Evolutionary conservation across 2,888 invertebrate species (phyloP), one percentile per base, ranked within the genome.

Genomic region (Netelia virgata): DNA sequence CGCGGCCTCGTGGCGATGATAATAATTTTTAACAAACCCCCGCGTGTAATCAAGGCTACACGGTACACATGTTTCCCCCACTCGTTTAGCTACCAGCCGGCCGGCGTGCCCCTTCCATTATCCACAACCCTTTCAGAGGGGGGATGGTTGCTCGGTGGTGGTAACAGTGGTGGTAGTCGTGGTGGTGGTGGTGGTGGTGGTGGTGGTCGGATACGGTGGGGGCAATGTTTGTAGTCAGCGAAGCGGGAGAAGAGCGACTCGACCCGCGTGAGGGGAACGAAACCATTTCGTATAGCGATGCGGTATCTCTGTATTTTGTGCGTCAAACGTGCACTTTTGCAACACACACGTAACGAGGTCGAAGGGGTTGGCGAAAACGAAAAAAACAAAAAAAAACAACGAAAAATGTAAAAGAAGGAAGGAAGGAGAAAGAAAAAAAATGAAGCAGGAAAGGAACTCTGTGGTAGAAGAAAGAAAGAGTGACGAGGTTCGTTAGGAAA

Each of bases 1-100:
- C 36, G 20, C 16, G 69, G 61, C 73, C 86, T 86, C 86, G 89
- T 87, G 88, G 87, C 75, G 78, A 88, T 90, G 90, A 91, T 91
- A 92, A 92, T 92, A 92, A 92, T 92, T 93, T 93, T 57, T 93
- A 92, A 92, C 92, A 92, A 91, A 88, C 89, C 90, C 90, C 89
- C 90, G 90, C 90, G 90, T 88, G 93, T 91, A 92, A 92, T 92
- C 92, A 92, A 91, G 90, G 89, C 91, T 90, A 90, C 91, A 89
- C 89, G 91, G 91, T 92, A 92, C 91, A 91, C 92, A 92, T 92
- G 92, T 92, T 91, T 84, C 77, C 86, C 79, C 81, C 86, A 72
- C 74, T 80, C 23, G 61, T 66, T 28, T 11, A 6, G 57, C 55
- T 82, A 76, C 86, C 74, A 83, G 76, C 89, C 90, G 89, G 88